phyloP scores from a whole-genome alignment of 1,140 invertebrate species.

The Drosophila kurseongensis region DNA sequence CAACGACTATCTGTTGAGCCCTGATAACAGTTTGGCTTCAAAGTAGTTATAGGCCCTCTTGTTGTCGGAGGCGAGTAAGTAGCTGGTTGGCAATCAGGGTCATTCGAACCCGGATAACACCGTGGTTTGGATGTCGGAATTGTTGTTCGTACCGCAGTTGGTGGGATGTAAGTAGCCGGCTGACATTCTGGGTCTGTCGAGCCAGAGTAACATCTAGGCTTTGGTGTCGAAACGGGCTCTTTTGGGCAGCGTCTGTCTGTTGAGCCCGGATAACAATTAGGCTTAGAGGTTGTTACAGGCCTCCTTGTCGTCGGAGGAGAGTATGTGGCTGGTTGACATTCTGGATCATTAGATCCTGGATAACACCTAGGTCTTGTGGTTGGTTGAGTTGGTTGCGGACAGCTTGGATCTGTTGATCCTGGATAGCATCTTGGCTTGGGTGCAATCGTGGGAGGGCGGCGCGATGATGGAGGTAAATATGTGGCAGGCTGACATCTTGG shows the following conservation, averaged over 20 bases:
- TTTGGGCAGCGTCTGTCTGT: constrained; percentile 36
- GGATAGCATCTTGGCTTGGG: constrained; percentile 50
- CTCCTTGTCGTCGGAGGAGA: neutral
- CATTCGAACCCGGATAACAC: constrained; percentile 84
- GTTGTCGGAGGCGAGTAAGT: constrained; percentile 46
- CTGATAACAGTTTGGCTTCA: constrained; percentile 29
- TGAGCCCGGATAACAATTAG: constrained; percentile 54
- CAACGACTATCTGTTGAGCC: constrained; percentile 36
- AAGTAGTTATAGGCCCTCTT: constrained; percentile 32
- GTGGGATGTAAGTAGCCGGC: constrained; percentile 65
- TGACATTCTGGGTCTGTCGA: constrained; percentile 78
- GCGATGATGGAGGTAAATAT: constrained; percentile 57
- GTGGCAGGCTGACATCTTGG: constrained; percentile 84
- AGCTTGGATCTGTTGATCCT: constrained; percentile 76
- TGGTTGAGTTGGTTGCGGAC: constrained; percentile 8
- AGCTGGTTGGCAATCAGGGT: neutral
- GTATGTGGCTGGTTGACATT: constrained; percentile 20
- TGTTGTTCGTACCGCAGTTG: constrained; percentile 10
- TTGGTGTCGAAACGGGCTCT: constrained; percentile 74
- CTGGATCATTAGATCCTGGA: constrained; percentile 31
- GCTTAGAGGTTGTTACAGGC: constrained; percentile 36
- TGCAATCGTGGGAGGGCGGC: constrained; percentile 20
- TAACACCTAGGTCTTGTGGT: constrained; percentile 48
- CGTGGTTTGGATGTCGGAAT: neutral
- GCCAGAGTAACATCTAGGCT: constrained; percentile 54